A percentile compares a stretch with the other conserved stretches of the same genome.
phyloP scores from a whole-genome alignment of 2,888 invertebrate genomes.

The Gastracanthus pulcherrimus region DNA sequence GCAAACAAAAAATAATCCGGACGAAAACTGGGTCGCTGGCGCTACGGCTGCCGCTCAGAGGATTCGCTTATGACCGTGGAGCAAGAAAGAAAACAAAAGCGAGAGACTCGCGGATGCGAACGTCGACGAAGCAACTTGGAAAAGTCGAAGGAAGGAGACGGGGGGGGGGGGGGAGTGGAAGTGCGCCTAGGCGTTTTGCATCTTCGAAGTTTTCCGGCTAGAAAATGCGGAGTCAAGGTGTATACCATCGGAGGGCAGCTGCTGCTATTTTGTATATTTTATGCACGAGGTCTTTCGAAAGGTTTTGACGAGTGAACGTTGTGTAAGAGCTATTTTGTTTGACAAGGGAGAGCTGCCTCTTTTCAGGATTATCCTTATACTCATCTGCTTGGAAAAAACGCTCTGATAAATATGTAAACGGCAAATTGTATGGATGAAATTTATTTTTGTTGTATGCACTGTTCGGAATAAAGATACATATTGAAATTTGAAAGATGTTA shows the following conservation, averaged over 20 bases:
- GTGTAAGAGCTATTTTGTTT: background rate
- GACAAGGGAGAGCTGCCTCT: too few species aligned
- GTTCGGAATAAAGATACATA: too few species aligned
- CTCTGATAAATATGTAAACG: too few species aligned
- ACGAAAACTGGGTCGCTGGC: conserved; percentile 27
- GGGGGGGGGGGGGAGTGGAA: too few species aligned
- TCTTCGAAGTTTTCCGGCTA: background rate
- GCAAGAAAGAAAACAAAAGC: background rate
- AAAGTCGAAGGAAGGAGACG: too few species aligned
- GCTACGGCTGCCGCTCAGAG: background rate
- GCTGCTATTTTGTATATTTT: conserved; percentile 4
- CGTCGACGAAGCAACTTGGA: too few species aligned
- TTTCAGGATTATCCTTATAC: too few species aligned
- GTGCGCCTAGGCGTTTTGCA: background rate
- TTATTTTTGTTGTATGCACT: too few species aligned
- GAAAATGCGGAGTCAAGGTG: background rate
- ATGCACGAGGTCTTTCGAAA: background rate
- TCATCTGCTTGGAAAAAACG: too few species aligned
- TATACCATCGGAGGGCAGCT: background rate
- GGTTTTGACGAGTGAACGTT: background rate
- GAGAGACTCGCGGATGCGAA: background rate
- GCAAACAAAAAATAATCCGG: conserved; percentile 25
- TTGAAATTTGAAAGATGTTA: too few species aligned
- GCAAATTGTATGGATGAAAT: too few species aligned
- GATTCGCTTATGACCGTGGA: conserved; percentile 25